A percentile compares a stretch with the other conserved stretches of the same genome.
phyloP scores from a whole-genome alignment of 2,113 vertebrate genomes.

The Zosterops pallidus region DNA sequence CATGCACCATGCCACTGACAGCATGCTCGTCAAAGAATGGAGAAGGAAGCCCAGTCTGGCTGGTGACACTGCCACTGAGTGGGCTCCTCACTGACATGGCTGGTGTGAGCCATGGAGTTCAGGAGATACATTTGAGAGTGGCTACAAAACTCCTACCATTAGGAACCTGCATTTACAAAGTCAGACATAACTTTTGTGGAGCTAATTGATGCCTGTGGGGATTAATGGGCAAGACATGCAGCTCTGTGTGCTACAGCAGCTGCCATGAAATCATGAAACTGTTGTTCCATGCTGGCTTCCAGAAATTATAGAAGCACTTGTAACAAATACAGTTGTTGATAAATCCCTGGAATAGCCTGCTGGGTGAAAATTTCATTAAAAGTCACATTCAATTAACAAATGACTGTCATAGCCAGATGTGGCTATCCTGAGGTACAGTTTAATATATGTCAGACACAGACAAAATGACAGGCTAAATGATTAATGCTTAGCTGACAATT shows the following conservation, averaged over 20 bases:
- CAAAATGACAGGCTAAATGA: constrained; percentile 14
- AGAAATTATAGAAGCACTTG: background rate
- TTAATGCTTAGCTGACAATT: constrained; percentile 15
- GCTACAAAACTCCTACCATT: background rate
- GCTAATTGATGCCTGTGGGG: background rate
- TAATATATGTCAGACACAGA: background rate
- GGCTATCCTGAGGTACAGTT: background rate
- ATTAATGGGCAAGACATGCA: background rate
- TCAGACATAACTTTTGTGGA: background rate
- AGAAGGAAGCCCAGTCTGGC: background rate
- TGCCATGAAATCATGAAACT: background rate
- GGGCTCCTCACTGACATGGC: accelerated
- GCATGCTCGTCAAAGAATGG: background rate
- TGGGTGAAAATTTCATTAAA: constrained; percentile 38
- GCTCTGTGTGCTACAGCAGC: background rate
- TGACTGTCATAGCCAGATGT: background rate
- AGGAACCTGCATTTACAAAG: background rate
- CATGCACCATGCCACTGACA: background rate
- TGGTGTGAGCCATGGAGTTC: background rate
- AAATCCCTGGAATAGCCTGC: background rate
- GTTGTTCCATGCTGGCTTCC: background rate
- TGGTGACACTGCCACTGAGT: background rate
- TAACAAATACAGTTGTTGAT: background rate
- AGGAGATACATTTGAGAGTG: background rate
- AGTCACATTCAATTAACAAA: constrained; percentile 51